Evolutionary conservation across 2,888 invertebrate species (phyloP).

Genomic region (Parnassius orleans): DNA sequence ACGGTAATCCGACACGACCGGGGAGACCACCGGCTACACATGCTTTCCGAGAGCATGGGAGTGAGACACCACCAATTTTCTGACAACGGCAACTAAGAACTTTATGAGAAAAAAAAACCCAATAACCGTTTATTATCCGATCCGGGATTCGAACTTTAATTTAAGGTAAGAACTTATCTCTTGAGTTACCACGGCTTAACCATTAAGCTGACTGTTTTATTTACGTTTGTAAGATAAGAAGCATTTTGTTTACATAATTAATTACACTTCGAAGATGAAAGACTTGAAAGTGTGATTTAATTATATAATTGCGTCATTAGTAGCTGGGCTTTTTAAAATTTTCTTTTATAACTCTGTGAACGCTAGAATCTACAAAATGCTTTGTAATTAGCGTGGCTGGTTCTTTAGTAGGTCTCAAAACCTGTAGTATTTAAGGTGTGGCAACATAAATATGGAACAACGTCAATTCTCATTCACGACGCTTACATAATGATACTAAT

Average conservation of each 20-base stretch:
- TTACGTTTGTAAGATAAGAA: not conserved
- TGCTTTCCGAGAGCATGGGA: too few species aligned
- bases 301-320: slow-evolving; percentile 20
- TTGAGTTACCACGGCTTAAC: too few species aligned
- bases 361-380: slow-evolving; percentile 12
- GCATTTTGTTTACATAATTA: slow-evolving; percentile 16
- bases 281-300: slow-evolving; percentile 20
- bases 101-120: too few species aligned
- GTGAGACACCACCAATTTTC: too few species aligned
- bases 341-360: slow-evolving; percentile 12
- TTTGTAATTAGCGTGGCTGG: slow-evolving; percentile 15
- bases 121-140: too few species aligned
- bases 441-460: slow-evolving; percentile 21
- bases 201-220: too few species aligned
- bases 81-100: too few species aligned
- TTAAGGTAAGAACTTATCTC: too few species aligned
- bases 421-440: slow-evolving; percentile 27
- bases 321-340: slow-evolving; percentile 3
- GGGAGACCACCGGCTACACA: too few species aligned
- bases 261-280: slow-evolving; percentile 11
- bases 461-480: slow-evolving; percentile 22
- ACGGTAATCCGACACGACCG: too few species aligned
- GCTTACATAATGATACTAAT: slow-evolving; percentile 23
- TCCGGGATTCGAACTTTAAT: too few species aligned
- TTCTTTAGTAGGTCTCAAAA: slow-evolving; percentile 18